phyloP scores from a whole-genome alignment of 2,113 vertebrate genomes.

The Protobothrops mucrosquamatus region DNA sequence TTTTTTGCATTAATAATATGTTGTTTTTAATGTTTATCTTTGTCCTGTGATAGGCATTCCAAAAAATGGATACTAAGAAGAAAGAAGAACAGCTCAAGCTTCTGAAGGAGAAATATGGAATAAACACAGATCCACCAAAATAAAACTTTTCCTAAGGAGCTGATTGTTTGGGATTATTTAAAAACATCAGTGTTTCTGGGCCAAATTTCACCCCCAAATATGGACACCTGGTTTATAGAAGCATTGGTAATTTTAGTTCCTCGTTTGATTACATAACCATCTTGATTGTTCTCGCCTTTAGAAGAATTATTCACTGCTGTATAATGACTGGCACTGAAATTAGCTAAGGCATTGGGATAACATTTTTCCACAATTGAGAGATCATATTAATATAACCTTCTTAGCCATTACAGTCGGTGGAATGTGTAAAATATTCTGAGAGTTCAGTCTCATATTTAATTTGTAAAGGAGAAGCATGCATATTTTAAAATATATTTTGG shows the following conservation, averaged over 20 bases:
- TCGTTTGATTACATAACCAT: not conserved
- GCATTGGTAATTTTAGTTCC: not conserved
- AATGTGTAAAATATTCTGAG: not conserved
- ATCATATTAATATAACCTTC: not conserved
- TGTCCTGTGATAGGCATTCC: conserved; percentile 85
- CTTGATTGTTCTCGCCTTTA: fast-evolving
- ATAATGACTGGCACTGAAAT: not conserved
- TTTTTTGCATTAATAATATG: conserved; percentile 9
- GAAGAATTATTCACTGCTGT: not conserved
- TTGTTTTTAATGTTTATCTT: not conserved
- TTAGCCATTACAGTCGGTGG: not conserved
- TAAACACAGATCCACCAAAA: conserved; percentile 98
- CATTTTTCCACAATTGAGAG: not conserved
- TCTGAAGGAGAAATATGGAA: conserved; percentile 98
- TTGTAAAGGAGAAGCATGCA: not conserved
- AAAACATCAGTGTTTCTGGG: not conserved
- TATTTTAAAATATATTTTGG: not conserved
- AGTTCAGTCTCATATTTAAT: not conserved
- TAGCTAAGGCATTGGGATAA: fast-evolving
- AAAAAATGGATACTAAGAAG: conserved; percentile 99
- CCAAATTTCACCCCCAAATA: not conserved
- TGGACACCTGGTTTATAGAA: not conserved
- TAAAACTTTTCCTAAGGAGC: conserved; percentile 57
- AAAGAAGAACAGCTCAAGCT: conserved; percentile 98
- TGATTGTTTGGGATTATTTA: conserved; percentile 5